These are phyloP conservation scores for Zaprionus davidi DNA, from an alignment of 1,140 invertebrate genomes.

Conservation along the genomic window DNA sequence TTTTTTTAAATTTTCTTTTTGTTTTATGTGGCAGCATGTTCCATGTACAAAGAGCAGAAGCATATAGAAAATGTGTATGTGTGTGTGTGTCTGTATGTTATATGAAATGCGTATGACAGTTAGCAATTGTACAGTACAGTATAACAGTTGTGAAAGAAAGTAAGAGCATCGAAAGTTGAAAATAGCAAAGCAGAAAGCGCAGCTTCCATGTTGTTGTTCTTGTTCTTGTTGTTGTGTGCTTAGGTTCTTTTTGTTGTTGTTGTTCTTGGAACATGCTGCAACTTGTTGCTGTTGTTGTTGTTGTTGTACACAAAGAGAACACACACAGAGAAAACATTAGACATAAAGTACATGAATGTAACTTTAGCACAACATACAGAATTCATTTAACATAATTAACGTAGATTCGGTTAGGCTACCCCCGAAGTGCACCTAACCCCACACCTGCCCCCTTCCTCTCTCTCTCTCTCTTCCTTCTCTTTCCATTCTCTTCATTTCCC, in stretches of 20 bases:
- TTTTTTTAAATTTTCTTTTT: conserved; percentile 24
- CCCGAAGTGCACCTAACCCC: not conserved
- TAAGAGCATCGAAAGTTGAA: not conserved
- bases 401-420: conserved; percentile 24
- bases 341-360: conserved; percentile 63
- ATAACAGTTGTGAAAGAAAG: conserved; percentile 24
- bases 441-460: not conserved
- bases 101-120: conserved; percentile 24
- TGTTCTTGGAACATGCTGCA: conserved; percentile 66
- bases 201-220: conserved; percentile 9
- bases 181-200: not conserved
- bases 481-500: not conserved
- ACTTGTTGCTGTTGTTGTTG: conserved; percentile 28
- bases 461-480: not conserved
- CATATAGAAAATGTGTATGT: conserved; percentile 12
- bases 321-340: conserved; percentile 57
- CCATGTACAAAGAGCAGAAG: conserved; percentile 16
- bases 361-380: conserved; percentile 80
- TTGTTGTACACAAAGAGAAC: conserved; percentile 54
- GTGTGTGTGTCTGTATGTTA: not conserved
- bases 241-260: conserved; percentile 4
- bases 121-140: conserved; percentile 25
- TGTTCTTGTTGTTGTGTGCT: conserved; percentile 3
- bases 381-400: conserved; percentile 72
- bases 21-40: conserved; percentile 45